phyloP scores from a whole-genome alignment of 2,888 invertebrate species.

The Hemithea aestivaria region DNA sequence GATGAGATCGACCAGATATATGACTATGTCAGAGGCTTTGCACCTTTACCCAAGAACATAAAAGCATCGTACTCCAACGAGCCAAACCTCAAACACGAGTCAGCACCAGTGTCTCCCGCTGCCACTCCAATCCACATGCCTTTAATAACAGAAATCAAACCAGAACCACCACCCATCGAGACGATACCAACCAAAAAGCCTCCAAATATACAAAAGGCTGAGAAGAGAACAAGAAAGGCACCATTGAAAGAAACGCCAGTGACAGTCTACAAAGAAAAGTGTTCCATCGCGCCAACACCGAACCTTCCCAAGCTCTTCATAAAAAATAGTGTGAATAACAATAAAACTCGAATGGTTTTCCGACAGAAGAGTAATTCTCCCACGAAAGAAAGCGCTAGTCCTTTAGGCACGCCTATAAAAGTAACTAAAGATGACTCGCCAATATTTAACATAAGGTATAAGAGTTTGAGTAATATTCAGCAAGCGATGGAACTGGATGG shows the following conservation, averaged over 20 bases:
- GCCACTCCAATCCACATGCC: constrained; percentile 78
- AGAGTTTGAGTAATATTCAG: constrained; percentile 84
- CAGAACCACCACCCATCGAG: constrained; percentile 94
- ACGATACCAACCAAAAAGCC: constrained; percentile 92
- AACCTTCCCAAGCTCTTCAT: constrained; percentile 88
- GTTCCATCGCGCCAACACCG: constrained; percentile 71
- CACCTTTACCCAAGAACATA: constrained; percentile 91
- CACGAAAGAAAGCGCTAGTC: constrained; percentile 84
- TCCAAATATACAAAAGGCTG: constrained; percentile 77
- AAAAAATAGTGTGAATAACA: constrained; percentile 84
- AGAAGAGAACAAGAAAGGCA: constrained; percentile 86
- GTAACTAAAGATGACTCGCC: constrained; percentile 85
- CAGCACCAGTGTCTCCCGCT: constrained; percentile 77
- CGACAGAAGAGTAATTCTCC: constrained; percentile 86
- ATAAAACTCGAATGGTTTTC: constrained; percentile 81
- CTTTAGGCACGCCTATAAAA: constrained; percentile 72
- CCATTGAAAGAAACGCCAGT: constrained; percentile 76
- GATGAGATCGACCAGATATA: constrained; percentile 98
- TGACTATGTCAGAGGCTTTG: constrained; percentile 95
- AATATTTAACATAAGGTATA: constrained; percentile 86
- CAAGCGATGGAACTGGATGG: constrained; percentile 88
- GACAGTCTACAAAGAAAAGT: constrained; percentile 79
- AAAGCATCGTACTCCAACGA: constrained; percentile 81
- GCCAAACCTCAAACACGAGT: constrained; percentile 67
- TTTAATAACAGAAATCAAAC: constrained; percentile 81